Base-by-base conservation (phyloP, 2,113 vertebrate species). In the Sander vitreus region DNA sequence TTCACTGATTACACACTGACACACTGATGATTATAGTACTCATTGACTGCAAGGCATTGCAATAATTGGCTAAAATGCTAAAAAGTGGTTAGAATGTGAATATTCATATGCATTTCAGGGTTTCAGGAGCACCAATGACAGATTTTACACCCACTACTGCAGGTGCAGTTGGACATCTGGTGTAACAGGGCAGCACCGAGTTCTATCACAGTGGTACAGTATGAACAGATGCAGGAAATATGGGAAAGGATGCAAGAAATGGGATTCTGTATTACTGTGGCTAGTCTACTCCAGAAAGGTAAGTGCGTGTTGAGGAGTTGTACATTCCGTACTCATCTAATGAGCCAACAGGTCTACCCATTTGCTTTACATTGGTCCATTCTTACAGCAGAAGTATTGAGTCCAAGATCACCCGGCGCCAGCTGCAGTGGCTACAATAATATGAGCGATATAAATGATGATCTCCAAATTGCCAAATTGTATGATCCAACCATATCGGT, bases 161-260 rank as follows among this genome's bases (percentile, higher is more conserved):
- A 67, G 27, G 54, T 74, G 62, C 12, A 53, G 19, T 39, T 21
- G 36, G 50, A 62, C 77, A 55, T 47, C 67, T 54, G 77, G 4
- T 33, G 16, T 5, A 66, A 54, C 10, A 4, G 2, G 36, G 39
- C 10, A 11, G 39, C 39, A 10, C 8, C 0, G 39, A 39, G 39
- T 43, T 10, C 39, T 11, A 30, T 2, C 7, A 13, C 21, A 36
- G 45, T 23, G n/a, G 47, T 21, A 15, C 53, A 53, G 45, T 25
- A 30, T 25, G 51, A 30, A 50, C 23, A 67, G 64, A 48, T 68
- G 12, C 48, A n/a, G 48, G 19, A 36, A 51, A 51, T 30, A 50
- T 16, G 43, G 23, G 39, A 8, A 45, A 45, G 23, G 19, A 53
- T 9, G 19, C 7, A n/a, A 53, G 19, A 53, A 6, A 27, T n/a